A percentile compares a stretch with the other conserved stretches of the same genome.
Evolutionary conservation across 2,797 vertebrate species (phyloP).

Genomic region (Brachymystax lenok): DNA sequence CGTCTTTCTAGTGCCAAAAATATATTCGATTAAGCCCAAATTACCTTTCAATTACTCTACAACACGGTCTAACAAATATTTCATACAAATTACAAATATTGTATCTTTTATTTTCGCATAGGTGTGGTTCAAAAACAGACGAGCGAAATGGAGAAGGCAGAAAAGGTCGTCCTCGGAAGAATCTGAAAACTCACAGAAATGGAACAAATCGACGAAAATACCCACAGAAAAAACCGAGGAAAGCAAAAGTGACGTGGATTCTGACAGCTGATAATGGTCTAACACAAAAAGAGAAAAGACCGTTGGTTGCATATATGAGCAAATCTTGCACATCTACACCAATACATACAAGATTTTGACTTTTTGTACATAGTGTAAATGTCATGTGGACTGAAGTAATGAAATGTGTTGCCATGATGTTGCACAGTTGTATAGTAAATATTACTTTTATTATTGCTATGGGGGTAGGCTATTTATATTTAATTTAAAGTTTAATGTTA

Average conservation of each 20-base stretch:
- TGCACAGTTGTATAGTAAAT: conserved; percentile 84
- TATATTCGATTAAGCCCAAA: not conserved
- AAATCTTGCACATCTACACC: conserved; percentile 75
- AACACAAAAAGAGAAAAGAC: conserved; percentile 19
- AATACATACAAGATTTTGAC: conserved; percentile 66
- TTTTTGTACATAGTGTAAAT: conserved; percentile 82
- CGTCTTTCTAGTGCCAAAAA: not conserved
- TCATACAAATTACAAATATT: conserved; percentile 17
- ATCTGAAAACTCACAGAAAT: conserved; percentile 93
- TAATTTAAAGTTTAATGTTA: conserved; percentile 73
- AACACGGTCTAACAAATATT: not conserved
- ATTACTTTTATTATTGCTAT: conserved; percentile 68
- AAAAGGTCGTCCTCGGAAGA: conserved; percentile 96
- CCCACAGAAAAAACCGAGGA: conserved; percentile 86
- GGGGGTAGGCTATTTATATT: conserved; percentile 76
- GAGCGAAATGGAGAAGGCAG: conserved; percentile 97
- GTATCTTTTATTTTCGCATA: conserved; percentile 51
- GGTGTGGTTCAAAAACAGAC: conserved; percentile 99
- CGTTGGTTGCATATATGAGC: conserved; percentile 55
- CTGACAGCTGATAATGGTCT: conserved; percentile 87
- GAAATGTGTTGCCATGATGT: conserved; percentile 78
- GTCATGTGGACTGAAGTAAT: conserved; percentile 63
- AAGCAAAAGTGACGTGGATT: conserved; percentile 91
- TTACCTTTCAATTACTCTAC: not conserved
- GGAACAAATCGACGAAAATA: conserved; percentile 87